phyloP scores from a whole-genome alignment of 2,888 invertebrate genomes.

The Polydrusus cervinus region DNA sequence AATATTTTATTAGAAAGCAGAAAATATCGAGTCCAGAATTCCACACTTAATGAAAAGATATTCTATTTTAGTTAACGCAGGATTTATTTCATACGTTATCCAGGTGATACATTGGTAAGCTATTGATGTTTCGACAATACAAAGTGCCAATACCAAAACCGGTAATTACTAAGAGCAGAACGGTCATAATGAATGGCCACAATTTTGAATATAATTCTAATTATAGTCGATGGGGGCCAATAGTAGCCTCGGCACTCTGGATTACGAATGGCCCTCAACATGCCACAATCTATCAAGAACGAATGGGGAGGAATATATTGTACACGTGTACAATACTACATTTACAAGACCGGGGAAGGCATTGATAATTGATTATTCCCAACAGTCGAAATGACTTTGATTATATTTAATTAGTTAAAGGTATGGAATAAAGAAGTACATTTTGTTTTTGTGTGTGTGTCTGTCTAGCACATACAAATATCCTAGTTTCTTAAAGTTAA shows the following conservation, averaged over 20 bases:
- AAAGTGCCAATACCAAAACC: slow-evolving; percentile 55
- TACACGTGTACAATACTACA: slow-evolving; percentile 61
- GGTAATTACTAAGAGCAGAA: slow-evolving; percentile 51
- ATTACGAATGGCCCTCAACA: slow-evolving; percentile 51
- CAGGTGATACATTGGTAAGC: slow-evolving; percentile 45
- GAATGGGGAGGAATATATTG: slow-evolving; percentile 53
- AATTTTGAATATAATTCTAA: slow-evolving; percentile 56
- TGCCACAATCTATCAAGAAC: slow-evolving; percentile 61
- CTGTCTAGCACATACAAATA: too few species aligned
- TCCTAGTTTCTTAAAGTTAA: too few species aligned
- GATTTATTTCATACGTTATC: neutral
- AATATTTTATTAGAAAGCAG: too few species aligned
- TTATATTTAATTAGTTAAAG: too few species aligned
- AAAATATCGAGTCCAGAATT: too few species aligned
- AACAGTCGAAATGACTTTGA: slow-evolving; percentile 1
- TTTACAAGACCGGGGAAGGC: slow-evolving; percentile 61
- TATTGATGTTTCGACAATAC: slow-evolving; percentile 49
- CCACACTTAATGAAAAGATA: too few species aligned
- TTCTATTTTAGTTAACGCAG: neutral
- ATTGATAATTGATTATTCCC: slow-evolving; percentile 53
- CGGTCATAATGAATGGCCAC: slow-evolving; percentile 52
- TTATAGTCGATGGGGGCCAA: slow-evolving; percentile 42
- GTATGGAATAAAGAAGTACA: too few species aligned
- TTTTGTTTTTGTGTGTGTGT: neutral
- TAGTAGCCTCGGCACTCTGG: slow-evolving; percentile 24